These are phyloP conservation scores for Psittacara wagleri DNA, from an alignment of 2,113 vertebrate genomes.

Conservation along the genomic window DNA sequence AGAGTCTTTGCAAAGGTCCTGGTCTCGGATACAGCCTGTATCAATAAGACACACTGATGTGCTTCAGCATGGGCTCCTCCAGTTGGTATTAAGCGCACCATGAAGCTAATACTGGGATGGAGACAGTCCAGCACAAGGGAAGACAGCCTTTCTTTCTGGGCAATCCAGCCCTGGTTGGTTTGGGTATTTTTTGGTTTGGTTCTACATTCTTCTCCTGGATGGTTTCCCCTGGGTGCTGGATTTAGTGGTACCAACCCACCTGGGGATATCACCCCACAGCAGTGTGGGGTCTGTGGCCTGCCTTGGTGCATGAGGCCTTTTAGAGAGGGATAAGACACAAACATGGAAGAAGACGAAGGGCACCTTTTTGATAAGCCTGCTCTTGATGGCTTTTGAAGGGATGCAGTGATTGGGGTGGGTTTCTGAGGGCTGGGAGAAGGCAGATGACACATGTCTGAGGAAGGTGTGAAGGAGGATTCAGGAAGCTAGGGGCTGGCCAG, in stretches of 20 bases:
- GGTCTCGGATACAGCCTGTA: background rate
- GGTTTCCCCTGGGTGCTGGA: background rate
- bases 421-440: background rate
- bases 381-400: background rate
- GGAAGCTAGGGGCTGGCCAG: background rate
- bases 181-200: background rate
- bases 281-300: fast-evolving
- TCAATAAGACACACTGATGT: fast-evolving
- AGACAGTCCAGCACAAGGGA: fast-evolving
- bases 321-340: background rate
- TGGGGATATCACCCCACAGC: background rate
- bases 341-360: fast-evolving
- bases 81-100: background rate
- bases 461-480: background rate
- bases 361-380: background rate
- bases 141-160: background rate
- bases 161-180: background rate
- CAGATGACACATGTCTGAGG: background rate
- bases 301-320: background rate
- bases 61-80: background rate
- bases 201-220: fast-evolving
- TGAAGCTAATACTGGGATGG: fast-evolving
- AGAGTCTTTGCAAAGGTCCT: background rate
- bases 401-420: fast-evolving
- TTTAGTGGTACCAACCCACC: background rate